Base-by-base conservation (phyloP, 2,113 vertebrate species). In the Pachycephala philippinensis region DNA sequence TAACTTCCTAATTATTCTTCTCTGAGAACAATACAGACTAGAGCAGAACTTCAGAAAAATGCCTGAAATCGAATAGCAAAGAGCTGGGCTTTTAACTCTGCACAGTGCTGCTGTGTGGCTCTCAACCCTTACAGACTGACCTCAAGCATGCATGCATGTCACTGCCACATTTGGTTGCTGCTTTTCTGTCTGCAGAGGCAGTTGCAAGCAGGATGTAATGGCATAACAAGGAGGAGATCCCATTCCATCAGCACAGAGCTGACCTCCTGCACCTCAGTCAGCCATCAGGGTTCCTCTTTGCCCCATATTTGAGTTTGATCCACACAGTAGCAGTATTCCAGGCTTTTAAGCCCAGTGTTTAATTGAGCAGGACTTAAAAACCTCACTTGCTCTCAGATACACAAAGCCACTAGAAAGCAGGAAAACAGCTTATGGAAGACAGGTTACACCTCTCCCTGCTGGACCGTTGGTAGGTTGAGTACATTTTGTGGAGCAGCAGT, bases 111-210 rank as follows among this genome's bases (percentile, higher is more conserved):
- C 30, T 70, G 5, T 27, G 35, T 15, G 18, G 21, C 53, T 72
- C 33, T 26, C 50, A 50, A 5, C 2, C 8, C 7, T 47, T 17
- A 2, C 0, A 22, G 53, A 27, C 15, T 9, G 18, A 33, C 18
- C 33, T 50, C 15, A 21, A 37, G 11, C 31, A 61, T 20, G 37
- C 6, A 4, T 50, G 40, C 13, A 10, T n/a, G 11, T 17, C 53
- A 9, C 12, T 15, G 12, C 39, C 53, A 21, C 6, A 8, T 45
- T 37, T 65, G 12, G 24, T 56, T 53, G 39, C 63, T 72, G 22
- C 65, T 91, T 39, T 27, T 69, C 30, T 74, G 23, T 66, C 42
- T 24, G 70, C 17, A 78, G 31, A 82, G 5, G 33, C n/a, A 68
- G 33, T 6, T 71, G 21, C 20, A 71, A 72, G 85, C 20, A 68